phyloP scores from a whole-genome alignment of 2,113 vertebrate species.

The Gnathonemus echidnorhynchus region DNA sequence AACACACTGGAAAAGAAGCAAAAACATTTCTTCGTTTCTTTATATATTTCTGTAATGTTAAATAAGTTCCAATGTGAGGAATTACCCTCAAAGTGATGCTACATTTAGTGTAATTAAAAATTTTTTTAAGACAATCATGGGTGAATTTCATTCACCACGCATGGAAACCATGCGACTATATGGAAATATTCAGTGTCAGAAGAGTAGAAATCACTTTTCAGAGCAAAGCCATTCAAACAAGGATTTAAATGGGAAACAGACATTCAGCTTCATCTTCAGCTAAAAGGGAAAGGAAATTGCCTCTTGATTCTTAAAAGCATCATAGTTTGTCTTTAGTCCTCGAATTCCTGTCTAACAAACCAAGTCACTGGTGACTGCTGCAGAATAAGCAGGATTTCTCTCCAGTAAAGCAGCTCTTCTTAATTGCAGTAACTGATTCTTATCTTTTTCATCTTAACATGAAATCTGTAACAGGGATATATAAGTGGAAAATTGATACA shows the following conservation, averaged over 20 bases:
- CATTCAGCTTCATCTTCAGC: not conserved
- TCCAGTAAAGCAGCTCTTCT: not conserved
- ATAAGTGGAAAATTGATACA: not conserved
- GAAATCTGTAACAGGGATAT: not conserved
- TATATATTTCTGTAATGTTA: not conserved
- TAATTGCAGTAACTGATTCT: not conserved
- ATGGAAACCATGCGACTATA: not conserved
- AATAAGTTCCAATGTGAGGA: not conserved
- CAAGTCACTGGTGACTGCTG: not conserved
- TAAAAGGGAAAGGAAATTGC: not conserved
- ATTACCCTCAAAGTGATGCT: not conserved
- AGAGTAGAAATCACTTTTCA: not conserved
- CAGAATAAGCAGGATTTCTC: not conserved
- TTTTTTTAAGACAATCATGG: not conserved
- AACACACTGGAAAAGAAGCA: not conserved
- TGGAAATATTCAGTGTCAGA: not conserved
- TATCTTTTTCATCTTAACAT: not conserved
- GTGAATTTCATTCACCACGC: not conserved
- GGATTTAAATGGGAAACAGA: not conserved
- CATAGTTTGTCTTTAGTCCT: not conserved
- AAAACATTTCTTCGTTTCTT: not conserved
- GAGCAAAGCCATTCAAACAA: not conserved
- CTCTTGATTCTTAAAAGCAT: not conserved
- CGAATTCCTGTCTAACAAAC: not conserved
- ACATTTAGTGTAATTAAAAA: not conserved